Percentiles rank a stretch among this genome's conserved stretches.
Evolutionary conservation across 92 coral and sea anemone species (phyloP).

Genomic region (Umimayanthus kanabou): DNA sequence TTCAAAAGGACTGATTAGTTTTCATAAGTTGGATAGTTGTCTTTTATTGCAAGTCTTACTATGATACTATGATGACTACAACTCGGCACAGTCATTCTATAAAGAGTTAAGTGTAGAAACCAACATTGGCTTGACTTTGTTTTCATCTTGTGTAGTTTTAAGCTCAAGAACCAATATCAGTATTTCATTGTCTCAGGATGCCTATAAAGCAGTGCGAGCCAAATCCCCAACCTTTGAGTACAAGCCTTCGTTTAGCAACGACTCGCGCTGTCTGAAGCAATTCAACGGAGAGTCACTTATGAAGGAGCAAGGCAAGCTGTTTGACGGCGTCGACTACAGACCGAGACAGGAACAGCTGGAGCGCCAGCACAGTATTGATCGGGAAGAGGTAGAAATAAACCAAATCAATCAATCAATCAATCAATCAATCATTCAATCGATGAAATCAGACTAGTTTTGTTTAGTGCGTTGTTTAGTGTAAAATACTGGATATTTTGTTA

Average conservation of each 20-base stretch:
- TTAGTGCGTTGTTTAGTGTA: neutral
- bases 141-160: no score
- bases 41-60: no score
- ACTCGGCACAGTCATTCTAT: no score
- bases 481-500: neutral
- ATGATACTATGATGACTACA: no score
- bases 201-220: constrained; percentile 25
- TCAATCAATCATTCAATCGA: neutral
- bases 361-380: neutral
- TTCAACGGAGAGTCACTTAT: neutral
- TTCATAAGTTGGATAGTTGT: no score
- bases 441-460: neutral
- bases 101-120: no score
- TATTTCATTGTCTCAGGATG: constrained; percentile 1
- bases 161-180: no score
- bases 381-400: constrained; percentile 23
- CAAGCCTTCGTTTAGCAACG: constrained; percentile 9
- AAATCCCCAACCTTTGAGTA: constrained; percentile 26
- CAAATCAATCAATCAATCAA: neutral
- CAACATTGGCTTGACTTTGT: no score
- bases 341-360: constrained; percentile 1
- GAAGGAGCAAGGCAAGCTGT: neutral
- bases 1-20: no score
- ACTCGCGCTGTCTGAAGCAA: constrained; percentile 13
- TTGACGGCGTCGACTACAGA: neutral